phyloP scores from a whole-genome alignment of 1,140 invertebrate species.

The Leptinotarsa undecemlineata region DNA sequence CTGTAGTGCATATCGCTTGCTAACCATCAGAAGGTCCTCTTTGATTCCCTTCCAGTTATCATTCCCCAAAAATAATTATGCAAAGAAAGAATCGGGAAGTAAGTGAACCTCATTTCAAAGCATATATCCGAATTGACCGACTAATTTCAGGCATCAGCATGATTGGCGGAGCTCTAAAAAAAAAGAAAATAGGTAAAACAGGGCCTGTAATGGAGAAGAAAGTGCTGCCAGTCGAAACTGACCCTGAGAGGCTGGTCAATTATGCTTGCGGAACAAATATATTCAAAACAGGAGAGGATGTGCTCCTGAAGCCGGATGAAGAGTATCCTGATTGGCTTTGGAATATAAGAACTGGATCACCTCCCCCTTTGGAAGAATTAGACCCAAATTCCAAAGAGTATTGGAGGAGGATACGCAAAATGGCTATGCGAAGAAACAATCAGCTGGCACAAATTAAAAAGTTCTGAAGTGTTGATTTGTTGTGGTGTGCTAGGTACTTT shows the following conservation, averaged over 20 bases:
- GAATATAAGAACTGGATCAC: slow-evolving; percentile 66
- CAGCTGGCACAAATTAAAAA: slow-evolving; percentile 61
- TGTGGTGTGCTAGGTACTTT: no score
- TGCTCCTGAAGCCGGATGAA: slow-evolving; percentile 80
- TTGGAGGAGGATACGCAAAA: slow-evolving; percentile 71
- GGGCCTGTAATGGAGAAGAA: slow-evolving; percentile 69
- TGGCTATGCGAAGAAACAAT: slow-evolving; percentile 66
- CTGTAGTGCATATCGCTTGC: background rate
- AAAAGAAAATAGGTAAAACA: slow-evolving; percentile 64
- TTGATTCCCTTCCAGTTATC: slow-evolving; percentile 33
- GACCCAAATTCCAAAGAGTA: slow-evolving; percentile 81
- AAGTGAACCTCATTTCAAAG: slow-evolving; percentile 20
- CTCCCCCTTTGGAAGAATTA: slow-evolving; percentile 70
- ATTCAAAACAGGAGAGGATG: slow-evolving; percentile 75
- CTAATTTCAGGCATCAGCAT: slow-evolving; percentile 46
- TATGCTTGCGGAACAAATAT: slow-evolving; percentile 89
- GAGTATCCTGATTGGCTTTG: slow-evolving; percentile 96
- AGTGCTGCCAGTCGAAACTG: slow-evolving; percentile 82
- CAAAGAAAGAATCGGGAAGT: slow-evolving; percentile 41
- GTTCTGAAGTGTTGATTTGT: slow-evolving; percentile 47
- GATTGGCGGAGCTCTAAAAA: slow-evolving; percentile 52
- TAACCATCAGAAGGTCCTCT: slow-evolving; percentile 22
- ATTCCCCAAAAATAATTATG: slow-evolving; percentile 41
- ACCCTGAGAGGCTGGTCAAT: slow-evolving; percentile 76
- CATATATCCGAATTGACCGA: slow-evolving; percentile 13